A percentile compares a stretch with the other conserved stretches of the same genome.
These are phyloP conservation scores for Chaetodon auriga DNA, from an alignment of 2,113 vertebrate species.

Conservation along the genomic window DNA sequence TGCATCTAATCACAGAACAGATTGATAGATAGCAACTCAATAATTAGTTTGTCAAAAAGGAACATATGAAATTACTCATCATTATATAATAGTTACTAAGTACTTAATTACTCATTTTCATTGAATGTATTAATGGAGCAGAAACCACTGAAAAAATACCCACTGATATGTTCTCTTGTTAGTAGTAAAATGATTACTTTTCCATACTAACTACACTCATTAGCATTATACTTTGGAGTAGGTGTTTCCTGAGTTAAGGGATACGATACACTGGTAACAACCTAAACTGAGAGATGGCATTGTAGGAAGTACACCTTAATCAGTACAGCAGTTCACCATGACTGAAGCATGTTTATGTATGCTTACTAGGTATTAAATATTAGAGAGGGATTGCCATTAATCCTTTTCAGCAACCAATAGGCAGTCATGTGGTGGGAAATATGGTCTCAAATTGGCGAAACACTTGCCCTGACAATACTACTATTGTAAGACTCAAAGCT, in stretches of 20 bases:
- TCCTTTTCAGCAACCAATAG: background rate
- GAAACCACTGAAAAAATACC: background rate
- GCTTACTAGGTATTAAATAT: background rate
- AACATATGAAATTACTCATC: background rate
- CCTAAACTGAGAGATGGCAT: no score
- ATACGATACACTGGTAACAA: background rate
- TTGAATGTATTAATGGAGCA: background rate
- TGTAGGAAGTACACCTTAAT: background rate
- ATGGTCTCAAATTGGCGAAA: no score
- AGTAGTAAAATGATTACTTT: background rate
- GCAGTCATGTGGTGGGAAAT: background rate
- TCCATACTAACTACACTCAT: background rate
- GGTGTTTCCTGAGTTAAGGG: constrained; percentile 17
- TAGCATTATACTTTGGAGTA: background rate
- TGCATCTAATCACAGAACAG: background rate
- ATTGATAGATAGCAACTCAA: background rate
- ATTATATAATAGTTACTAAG: background rate
- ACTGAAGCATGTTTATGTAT: background rate
- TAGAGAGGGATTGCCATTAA: background rate
- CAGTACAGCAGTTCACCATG: background rate
- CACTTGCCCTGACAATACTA: no score
- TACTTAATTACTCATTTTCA: background rate
- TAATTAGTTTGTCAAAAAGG: background rate
- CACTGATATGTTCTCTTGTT: constrained; percentile 13
- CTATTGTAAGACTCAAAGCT: no score